phyloP scores from a whole-genome alignment of 2,113 vertebrate species.

The Synodontis membranacea region DNA sequence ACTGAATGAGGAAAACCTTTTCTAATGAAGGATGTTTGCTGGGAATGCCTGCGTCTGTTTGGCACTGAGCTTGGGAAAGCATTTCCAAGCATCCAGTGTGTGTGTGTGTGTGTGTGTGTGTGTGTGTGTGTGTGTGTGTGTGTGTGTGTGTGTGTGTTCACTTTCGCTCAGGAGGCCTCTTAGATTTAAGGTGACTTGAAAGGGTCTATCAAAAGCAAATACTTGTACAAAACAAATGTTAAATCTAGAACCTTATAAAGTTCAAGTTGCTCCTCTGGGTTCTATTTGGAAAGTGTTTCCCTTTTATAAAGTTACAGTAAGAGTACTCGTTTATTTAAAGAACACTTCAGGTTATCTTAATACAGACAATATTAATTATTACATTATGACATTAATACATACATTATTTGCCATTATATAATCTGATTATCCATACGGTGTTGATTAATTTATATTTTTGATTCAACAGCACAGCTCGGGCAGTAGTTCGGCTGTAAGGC shows the following conservation, averaged over 20 bases:
- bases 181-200: slow-evolving; percentile 46
- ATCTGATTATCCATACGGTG: background rate
- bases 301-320: background rate
- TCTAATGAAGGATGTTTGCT: slow-evolving; percentile 53
- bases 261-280: background rate
- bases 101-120: slow-evolving; percentile 39
- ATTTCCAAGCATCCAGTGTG: slow-evolving; percentile 44
- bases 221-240: background rate
- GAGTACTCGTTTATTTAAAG: background rate
- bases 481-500: background rate
- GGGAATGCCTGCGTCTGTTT: slow-evolving; percentile 55
- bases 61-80: slow-evolving; percentile 58
- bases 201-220: background rate
- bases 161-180: slow-evolving; percentile 30
- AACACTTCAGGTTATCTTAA: background rate
- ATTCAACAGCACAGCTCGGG: background rate
- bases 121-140: slow-evolving; percentile 42
- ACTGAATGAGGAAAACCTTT: slow-evolving; percentile 50
- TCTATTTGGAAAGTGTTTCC: background rate
- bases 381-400: too few relatives aligned
- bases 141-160: slow-evolving; percentile 19
- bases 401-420: background rate
- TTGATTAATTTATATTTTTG: background rate
- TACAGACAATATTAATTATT: too few relatives aligned
- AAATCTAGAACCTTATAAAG: background rate